These are phyloP conservation scores for Neopelma chrysocephalum DNA, from an alignment of 2,797 vertebrate species.

Conservation along the genomic window DNA sequence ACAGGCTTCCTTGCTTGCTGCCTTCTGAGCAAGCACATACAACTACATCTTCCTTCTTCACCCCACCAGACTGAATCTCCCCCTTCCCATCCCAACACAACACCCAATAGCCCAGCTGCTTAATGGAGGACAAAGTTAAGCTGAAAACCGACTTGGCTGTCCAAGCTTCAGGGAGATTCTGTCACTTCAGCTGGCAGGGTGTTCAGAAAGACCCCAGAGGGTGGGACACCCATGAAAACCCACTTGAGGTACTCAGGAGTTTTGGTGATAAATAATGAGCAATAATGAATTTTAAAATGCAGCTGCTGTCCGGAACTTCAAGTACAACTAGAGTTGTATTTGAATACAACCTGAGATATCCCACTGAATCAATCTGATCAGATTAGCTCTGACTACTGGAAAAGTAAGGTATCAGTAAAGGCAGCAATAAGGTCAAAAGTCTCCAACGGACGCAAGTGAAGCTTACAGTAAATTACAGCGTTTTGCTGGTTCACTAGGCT, in stretches of 20 bases:
- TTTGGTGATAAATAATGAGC: background rate
- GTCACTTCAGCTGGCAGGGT: background rate
- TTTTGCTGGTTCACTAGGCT: background rate
- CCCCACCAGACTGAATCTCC: fast-evolving
- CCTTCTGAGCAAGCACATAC: background rate
- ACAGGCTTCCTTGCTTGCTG: background rate
- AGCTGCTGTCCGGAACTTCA: background rate
- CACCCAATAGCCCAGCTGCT: background rate
- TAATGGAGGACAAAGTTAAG: background rate
- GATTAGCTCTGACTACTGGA: background rate
- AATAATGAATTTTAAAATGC: background rate
- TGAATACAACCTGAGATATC: background rate
- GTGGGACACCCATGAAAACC: background rate
- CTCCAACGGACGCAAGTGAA: background rate
- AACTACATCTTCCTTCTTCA: background rate
- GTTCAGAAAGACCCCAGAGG: background rate
- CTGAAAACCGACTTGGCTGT: background rate
- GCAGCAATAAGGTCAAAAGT: background rate
- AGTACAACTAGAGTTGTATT: background rate
- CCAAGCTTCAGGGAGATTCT: background rate
- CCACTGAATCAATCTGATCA: background rate
- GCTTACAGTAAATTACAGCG: background rate
- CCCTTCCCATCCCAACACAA: fast-evolving
- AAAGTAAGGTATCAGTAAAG: background rate
- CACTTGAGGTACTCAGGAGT: background rate